Conservation (phyloP, 53 echinoderm and acorn worm species). For the Paracentrotus lividus region DNA sequence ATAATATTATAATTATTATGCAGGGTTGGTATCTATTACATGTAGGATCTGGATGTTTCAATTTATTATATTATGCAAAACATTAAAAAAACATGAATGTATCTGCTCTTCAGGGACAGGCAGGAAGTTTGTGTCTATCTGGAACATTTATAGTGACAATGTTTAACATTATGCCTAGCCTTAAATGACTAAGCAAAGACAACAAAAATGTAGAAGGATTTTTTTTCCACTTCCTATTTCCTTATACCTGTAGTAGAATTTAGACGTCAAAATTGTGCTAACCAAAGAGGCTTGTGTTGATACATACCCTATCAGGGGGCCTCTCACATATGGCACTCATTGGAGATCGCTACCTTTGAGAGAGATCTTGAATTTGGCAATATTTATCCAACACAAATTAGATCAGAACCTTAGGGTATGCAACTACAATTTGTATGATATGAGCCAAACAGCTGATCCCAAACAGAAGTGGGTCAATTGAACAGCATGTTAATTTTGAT, state of each 20-base stretch:
- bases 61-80: no score
- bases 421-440: neutral
- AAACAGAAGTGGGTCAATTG: neutral
- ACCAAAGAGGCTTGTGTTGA: neutral
- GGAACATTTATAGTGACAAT: no score
- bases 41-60: no score
- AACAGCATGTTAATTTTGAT: neutral
- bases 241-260: neutral
- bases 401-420: constrained; percentile 21
- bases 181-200: no score
- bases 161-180: neutral
- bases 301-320: neutral
- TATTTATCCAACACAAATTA: constrained; percentile 16
- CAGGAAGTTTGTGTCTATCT: no score
- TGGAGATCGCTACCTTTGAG: neutral
- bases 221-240: neutral
- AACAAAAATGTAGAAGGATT: neutral
- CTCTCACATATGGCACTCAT: constrained; percentile 6
- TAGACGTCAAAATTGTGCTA: neutral
- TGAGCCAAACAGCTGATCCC: neutral
- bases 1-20: no score
- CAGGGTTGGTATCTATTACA: no score
- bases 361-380: neutral
- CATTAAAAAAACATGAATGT: no score
- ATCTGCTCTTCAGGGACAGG: no score